Conservation (phyloP, 2,797 vertebrate genomes). For the Lemur catta region DNA sequence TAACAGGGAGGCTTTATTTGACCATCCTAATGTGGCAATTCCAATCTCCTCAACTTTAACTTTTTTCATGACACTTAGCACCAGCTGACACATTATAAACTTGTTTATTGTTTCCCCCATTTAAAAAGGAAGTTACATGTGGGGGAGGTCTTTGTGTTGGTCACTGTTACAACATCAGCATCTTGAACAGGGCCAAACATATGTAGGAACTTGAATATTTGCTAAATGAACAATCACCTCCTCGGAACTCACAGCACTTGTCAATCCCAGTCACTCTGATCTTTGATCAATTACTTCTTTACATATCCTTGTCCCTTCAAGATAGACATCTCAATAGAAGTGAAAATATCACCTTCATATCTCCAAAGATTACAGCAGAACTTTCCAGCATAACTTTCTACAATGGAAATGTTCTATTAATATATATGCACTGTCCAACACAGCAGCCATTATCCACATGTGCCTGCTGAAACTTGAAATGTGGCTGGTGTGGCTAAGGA, state of each 20-base stretch:
- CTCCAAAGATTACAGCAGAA: background rate
- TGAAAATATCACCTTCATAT: background rate
- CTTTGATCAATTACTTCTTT: background rate
- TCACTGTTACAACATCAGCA: background rate
- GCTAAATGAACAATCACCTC: background rate
- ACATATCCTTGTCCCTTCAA: background rate
- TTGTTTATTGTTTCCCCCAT: background rate
- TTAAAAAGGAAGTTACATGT: background rate
- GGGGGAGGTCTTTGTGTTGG: background rate
- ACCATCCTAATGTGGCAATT: background rate
- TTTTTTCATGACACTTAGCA: background rate
- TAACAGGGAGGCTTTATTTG: background rate
- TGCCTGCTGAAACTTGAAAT: background rate
- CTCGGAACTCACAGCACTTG: background rate
- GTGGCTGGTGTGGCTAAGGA: background rate
- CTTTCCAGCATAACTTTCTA: background rate
- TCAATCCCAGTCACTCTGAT: background rate
- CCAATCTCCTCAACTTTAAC: background rate
- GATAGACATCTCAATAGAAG: background rate
- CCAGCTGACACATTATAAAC: background rate
- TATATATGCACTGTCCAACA: fast-evolving
- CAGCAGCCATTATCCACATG: background rate
- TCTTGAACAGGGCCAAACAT: background rate
- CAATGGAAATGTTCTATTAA: background rate
- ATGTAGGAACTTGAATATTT: background rate